Conservation (phyloP, 2,888 invertebrate species). For the Gasteruption jaculator region DNA sequence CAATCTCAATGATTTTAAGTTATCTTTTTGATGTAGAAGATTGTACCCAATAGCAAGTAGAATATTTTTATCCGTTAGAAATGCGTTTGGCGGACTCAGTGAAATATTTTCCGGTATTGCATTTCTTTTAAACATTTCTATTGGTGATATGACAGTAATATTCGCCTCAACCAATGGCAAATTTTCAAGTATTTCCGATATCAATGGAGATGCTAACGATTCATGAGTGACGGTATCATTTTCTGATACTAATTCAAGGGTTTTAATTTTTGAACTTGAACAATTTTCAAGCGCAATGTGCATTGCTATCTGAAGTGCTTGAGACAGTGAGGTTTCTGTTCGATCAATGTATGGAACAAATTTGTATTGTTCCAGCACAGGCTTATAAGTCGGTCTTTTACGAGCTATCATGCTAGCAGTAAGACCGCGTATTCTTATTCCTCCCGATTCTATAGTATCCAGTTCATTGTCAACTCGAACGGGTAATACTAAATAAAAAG, state of each 20-base stretch:
- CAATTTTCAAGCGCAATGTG: conserved; percentile 57
- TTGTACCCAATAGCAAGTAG: conserved; percentile 56
- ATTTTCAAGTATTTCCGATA: conserved; percentile 62
- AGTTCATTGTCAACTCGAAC: conserved; percentile 47
- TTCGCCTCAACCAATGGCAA: conserved; percentile 68
- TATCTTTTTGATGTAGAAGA: conserved; percentile 47
- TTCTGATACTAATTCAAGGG: conserved; percentile 41
- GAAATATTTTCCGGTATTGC: conserved; percentile 55
- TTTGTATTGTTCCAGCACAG: conserved; percentile 56
- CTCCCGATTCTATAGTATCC: conserved; percentile 54
- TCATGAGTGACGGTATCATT: conserved; percentile 34
- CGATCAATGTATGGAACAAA: conserved; percentile 55
- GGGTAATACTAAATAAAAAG: conserved; percentile 46
- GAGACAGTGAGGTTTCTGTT: conserved; percentile 29
- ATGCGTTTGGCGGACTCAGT: conserved; percentile 59
- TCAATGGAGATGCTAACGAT: conserved; percentile 53
- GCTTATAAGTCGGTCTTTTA: conserved; percentile 52
- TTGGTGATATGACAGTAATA: conserved; percentile 54
- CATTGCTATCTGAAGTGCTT: conserved; percentile 43
- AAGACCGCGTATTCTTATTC: conserved; percentile 59
- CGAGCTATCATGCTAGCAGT: conserved; percentile 57
- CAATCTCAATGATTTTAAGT: conserved; percentile 8
- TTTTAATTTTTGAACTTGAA: conserved; percentile 39
- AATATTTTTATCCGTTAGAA: conserved; percentile 55
- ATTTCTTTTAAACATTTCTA: conserved; percentile 46